Percentiles rank a stretch among this genome's conserved stretches.
Evolutionary conservation across 1,140 invertebrate species (phyloP).

Genomic region (Tetramorium simillimum): DNA sequence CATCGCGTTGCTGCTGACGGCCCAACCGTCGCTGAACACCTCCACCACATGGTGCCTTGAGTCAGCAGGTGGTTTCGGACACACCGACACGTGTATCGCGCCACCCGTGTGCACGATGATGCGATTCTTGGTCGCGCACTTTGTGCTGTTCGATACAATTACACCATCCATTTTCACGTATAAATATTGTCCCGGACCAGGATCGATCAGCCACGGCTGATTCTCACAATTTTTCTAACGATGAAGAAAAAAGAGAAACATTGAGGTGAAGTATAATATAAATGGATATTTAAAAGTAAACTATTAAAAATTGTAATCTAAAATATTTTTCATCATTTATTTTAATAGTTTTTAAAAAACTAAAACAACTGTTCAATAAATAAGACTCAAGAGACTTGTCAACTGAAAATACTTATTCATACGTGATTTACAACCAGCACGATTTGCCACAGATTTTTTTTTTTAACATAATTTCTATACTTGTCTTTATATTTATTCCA

Average conservation of each 20-base stretch:
- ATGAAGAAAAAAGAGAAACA: neutral
- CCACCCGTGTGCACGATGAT: conserved; percentile 90
- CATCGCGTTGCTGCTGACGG: conserved; percentile 86
- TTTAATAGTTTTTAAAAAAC: neutral
- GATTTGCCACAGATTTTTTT: too few species aligned
- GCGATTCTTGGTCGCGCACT: conserved; percentile 89
- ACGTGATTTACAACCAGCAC: too few species aligned
- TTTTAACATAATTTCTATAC: too few species aligned
- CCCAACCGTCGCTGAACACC: conserved; percentile 94
- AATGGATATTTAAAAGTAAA: neutral
- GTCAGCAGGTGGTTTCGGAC: conserved; percentile 88
- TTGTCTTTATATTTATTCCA: too few species aligned
- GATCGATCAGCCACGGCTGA: conserved; percentile 92
- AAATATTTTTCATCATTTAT: neutral
- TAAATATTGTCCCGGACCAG: conserved; percentile 88
- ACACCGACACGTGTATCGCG: conserved; percentile 88
- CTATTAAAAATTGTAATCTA: neutral
- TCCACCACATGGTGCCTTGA: conserved; percentile 88
- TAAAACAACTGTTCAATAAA: neutral
- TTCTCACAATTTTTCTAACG: conserved; percentile 90
- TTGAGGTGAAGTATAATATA: neutral
- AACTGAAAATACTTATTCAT: too few species aligned
- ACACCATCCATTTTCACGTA: conserved; percentile 90
- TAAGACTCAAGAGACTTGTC: too few species aligned
- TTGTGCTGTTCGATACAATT: conserved; percentile 86